Evolutionary conservation across 2,888 invertebrate species (phyloP).

Genomic region (Ormyrus thymus): DNA sequence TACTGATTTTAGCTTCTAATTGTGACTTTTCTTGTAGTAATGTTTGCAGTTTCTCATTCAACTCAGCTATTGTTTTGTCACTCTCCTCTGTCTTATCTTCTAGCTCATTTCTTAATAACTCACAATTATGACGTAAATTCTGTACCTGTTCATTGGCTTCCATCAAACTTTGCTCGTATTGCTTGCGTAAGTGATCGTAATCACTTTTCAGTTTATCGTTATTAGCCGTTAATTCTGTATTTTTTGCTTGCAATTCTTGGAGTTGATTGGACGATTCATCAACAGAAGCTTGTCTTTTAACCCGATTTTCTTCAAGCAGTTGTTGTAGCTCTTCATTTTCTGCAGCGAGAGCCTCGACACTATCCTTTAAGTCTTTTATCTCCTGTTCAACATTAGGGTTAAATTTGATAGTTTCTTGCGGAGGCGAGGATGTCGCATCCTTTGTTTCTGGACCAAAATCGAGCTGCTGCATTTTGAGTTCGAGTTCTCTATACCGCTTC

Average conservation of each 20-base stretch:
- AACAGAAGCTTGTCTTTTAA: conserved; percentile 63
- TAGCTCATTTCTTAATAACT: conserved; percentile 62
- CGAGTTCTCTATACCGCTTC: conserved; percentile 83
- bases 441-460: conserved; percentile 26
- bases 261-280: conserved; percentile 14
- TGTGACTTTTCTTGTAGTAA: conserved; percentile 64
- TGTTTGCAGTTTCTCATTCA: conserved; percentile 58
- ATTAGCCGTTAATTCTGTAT: conserved; percentile 58
- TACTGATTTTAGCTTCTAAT: conserved; percentile 70
- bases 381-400: conserved; percentile 64
- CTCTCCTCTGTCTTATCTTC: conserved; percentile 60
- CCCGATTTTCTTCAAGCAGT: conserved; percentile 77
- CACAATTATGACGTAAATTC: conserved; percentile 60
- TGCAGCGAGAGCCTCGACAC: conserved; percentile 78
- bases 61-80: conserved; percentile 47
- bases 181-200: conserved; percentile 61
- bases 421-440: conserved; percentile 20
- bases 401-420: not conserved
- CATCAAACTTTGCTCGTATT: conserved; percentile 65
- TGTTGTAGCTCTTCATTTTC: conserved; percentile 80
- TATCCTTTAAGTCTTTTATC: conserved; percentile 77
- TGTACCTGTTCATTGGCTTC: conserved; percentile 66
- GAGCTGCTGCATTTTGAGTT: conserved; percentile 79
- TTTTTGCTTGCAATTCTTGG: conserved; percentile 58
- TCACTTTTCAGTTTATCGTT: conserved; percentile 63